A percentile compares a stretch with the other conserved stretches of the same genome.
phyloP scores from a whole-genome alignment of 2,888 invertebrate genomes.

The Stenolophus ochropezus region DNA sequence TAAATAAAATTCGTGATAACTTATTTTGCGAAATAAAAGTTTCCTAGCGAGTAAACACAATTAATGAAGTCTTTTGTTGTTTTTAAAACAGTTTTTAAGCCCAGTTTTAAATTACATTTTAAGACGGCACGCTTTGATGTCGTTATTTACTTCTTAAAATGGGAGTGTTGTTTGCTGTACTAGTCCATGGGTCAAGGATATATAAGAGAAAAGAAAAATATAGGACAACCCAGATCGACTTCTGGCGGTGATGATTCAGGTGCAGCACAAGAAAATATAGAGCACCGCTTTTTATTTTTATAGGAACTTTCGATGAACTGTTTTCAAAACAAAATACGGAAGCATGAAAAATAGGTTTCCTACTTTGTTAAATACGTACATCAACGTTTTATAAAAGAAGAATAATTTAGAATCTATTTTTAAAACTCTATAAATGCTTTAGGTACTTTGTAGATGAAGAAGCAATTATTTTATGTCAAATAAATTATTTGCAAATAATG shows the following conservation, averaged over 20 bases:
- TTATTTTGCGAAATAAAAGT: background rate
- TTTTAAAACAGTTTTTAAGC: conserved; percentile 8
- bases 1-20: background rate
- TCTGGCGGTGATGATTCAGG: conserved; percentile 8
- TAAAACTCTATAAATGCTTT: too few species aligned
- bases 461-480: too few species aligned
- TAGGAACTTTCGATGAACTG: background rate
- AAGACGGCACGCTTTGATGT: background rate
- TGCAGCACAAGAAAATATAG: background rate
- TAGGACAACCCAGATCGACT: conserved; percentile 13
- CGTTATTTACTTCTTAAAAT: conserved; percentile 24
- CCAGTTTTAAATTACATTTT: conserved; percentile 19
- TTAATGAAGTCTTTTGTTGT: conserved; percentile 7
- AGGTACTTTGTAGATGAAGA: too few species aligned
- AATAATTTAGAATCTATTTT: too few species aligned
- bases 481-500: too few species aligned
- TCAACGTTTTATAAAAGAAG: too few species aligned
- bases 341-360: background rate
- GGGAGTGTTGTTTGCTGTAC: background rate
- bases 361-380: too few species aligned
- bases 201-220: conserved; percentile 10
- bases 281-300: background rate
- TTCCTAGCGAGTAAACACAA: background rate
- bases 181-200: background rate
- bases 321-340: background rate